Base-by-base conservation (phyloP, 2,888 invertebrate species). In the Eurytoma adleriae region DNA sequence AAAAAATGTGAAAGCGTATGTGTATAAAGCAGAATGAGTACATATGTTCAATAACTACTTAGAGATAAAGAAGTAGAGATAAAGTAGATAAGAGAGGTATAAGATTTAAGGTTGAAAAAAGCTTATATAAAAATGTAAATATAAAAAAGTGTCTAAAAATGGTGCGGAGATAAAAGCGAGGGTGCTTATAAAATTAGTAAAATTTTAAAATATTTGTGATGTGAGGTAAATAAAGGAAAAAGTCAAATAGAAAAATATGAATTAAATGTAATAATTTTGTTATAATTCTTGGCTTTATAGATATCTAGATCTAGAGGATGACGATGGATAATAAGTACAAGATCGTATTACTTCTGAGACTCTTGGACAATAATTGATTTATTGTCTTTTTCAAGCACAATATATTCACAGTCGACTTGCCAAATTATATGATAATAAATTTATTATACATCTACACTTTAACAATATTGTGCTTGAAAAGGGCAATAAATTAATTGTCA, bases 111-210 rank as follows among this genome's bases (percentile, higher is more conserved):
- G 66, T 68, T 73, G 69, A 81, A 80, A 84, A 85, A 83, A 82
- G 75, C 78, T 71, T 83, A 79, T 82, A 81, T 80, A 83, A 24
- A 85, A 79, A 81, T 82, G 71, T 78, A 78, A 80, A 82, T 83
- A 82, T 83, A 84, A 80, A 71, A 75, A 68, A 74, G 62, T 79
- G 13, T 48, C 16, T 24, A 50, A 70, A n/a, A 77, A 64, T 48
- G 66, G 70, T 66, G n/a, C 62, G 59, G 59, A 62, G 77, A 78
- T 83, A 80, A 48, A 80, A 80, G 77, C 78, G 82, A 80, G 74
- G 67, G 66, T 78, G 80, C 83, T 82, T 82, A 80, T 83, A 84
- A 83, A 83, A 56, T 54, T 69, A 40, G 67, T 48, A 74, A 62
- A 69, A 67, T 50, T 67, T 75, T 50, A 56, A 78, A 73, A 69